Evolutionary conservation across 2,888 invertebrate genomes (phyloP), one percentile per base, ranked within the genome.

Genomic region (Graphium colonna): DNA sequence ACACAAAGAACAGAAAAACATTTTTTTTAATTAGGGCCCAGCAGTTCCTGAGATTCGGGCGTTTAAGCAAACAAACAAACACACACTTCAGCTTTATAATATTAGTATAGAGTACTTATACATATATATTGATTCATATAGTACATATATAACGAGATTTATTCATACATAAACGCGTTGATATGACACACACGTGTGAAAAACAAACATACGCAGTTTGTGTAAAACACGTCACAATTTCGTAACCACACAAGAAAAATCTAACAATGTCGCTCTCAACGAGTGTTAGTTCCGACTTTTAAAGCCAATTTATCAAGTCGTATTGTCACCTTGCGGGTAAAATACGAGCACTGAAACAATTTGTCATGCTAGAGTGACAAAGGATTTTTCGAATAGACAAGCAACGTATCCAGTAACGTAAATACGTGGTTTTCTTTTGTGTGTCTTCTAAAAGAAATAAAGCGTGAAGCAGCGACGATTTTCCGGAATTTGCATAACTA

Each of bases 361-460:
- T 71, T 65, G 68, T 69, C 70, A 69, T 39, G 43, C 55, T 52
- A 51, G 33, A 52, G 46, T 56, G 60, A 65, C 68, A 69, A 68
- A 64, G 64, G 61, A 60, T 55, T 54, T 46, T 28, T 36, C 7
- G 10, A 17, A 15, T 8, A 47, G 46, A 52, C 13, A 21, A 36
- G 42, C 48, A 39, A 15, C 21, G 18, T 28, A 36, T 48, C 47
- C 16, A 36, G 36, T 26, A 36, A 38, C 38, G 15, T 15, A 47
- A 42, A 53, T 38, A 48, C 18, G n/a, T 17, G 31, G 15, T 28
- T 51, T 16, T 43, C 42, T 48, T 43, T 52, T 15, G 8, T 48
- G 12, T 12, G 28, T 33, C 9, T n/a, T 7, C 2, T 1, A 12
- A n/a, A 9, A 33, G 3, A 36, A 36, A 36, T 63, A 63, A 56